These are phyloP conservation scores for Drosophila fulvimacula DNA, from an alignment of 2,888 invertebrate genomes.

Conservation along the genomic window DNA sequence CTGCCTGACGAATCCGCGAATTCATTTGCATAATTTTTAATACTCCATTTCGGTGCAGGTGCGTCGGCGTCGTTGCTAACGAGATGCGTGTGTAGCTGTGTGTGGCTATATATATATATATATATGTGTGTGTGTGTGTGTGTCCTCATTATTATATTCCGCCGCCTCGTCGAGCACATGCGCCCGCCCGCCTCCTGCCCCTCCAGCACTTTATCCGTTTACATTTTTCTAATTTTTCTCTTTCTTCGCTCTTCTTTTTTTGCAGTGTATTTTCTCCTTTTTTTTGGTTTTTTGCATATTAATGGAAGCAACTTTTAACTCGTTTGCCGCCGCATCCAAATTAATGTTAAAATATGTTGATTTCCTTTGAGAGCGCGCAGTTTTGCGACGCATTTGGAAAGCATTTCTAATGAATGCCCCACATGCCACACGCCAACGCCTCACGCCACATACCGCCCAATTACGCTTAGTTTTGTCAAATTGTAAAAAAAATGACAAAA, in stretches of 20 bases:
- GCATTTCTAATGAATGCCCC: constrained; percentile 55
- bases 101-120: constrained; percentile 45
- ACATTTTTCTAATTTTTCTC: constrained; percentile 42
- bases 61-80: constrained; percentile 63
- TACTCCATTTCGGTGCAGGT: constrained; percentile 82
- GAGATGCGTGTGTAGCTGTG: constrained; percentile 44
- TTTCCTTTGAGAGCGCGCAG: constrained; percentile 63
- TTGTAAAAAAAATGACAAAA: background rate
- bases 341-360: constrained; percentile 75
- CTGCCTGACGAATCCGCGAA: constrained; percentile 67
- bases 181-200: constrained; percentile 18
- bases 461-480: constrained; percentile 5
- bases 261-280: constrained; percentile 10
- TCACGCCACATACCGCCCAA: constrained; percentile 14
- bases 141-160: constrained; percentile 80
- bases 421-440: constrained; percentile 13
- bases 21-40: constrained; percentile 85
- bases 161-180: constrained; percentile 64
- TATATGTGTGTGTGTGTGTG: constrained; percentile 38
- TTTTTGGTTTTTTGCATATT: constrained; percentile 39
- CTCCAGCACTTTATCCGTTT: constrained; percentile 51
- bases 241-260: constrained; percentile 11
- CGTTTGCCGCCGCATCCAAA: constrained; percentile 50
- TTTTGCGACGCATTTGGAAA: constrained; percentile 36
- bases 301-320: constrained; percentile 62